Conservation (phyloP, 1,140 invertebrate genomes). For the Pissodes strobi region DNA sequence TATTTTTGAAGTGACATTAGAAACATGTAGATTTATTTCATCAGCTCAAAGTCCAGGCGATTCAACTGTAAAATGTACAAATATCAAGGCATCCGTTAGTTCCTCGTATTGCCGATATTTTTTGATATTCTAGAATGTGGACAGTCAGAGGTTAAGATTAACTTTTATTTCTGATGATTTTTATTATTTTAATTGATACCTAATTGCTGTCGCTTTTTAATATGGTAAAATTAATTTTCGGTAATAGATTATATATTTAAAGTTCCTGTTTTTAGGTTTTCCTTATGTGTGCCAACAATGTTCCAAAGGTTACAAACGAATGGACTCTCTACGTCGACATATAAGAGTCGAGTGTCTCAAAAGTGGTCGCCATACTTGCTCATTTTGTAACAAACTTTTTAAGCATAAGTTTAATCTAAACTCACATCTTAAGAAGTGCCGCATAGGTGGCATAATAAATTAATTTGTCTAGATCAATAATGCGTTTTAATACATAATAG, state of each 20-base stretch:
- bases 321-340: constrained; percentile 59
- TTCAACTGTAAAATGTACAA: too few relatives aligned
- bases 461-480: too few relatives aligned
- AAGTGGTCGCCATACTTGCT: constrained; percentile 58
- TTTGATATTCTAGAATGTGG: not conserved
- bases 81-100: too few relatives aligned
- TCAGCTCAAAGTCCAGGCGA: too few relatives aligned
- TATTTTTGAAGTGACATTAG: too few relatives aligned
- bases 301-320: constrained; percentile 44
- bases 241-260: not conserved
- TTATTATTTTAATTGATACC: too few relatives aligned
- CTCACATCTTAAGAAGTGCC: not conserved
- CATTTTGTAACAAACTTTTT: constrained; percentile 48
- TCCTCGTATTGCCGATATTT: too few relatives aligned
- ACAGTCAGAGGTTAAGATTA: not conserved
- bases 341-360: constrained; percentile 60
- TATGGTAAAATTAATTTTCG: not conserved
- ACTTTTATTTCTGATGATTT: too few relatives aligned
- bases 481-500: too few relatives aligned
- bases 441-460: too few relatives aligned
- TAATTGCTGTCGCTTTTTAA: too few relatives aligned
- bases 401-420: constrained; percentile 13
- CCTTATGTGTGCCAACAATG: not conserved
- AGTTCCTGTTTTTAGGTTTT: not conserved
- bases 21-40: too few relatives aligned